These are phyloP conservation scores for Panurus biarmicus DNA, from an alignment of 2,113 vertebrate species.

Conservation along the genomic window DNA sequence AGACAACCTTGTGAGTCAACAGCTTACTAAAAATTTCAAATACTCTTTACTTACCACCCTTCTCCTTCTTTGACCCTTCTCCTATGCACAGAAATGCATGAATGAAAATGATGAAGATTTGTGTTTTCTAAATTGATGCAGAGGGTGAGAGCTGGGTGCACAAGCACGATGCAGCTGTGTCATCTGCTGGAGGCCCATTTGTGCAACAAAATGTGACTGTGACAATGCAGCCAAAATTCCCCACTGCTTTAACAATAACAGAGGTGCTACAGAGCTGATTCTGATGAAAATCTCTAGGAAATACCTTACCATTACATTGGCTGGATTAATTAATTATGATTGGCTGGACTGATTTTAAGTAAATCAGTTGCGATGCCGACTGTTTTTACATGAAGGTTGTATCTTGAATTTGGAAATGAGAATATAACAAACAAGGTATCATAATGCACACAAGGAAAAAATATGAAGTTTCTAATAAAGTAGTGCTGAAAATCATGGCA, in stretches of 20 bases:
- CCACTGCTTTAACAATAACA: neutral
- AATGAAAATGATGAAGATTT: neutral
- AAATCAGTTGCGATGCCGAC: neutral
- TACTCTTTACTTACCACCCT: neutral
- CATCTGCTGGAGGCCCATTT: neutral
- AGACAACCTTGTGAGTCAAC: neutral
- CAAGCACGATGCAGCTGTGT: neutral
- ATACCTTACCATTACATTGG: neutral
- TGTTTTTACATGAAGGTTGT: neutral
- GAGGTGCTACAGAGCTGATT: neutral
- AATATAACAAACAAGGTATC: neutral
- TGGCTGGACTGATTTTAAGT: neutral
- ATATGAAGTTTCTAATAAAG: neutral
- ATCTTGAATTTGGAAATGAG: neutral
- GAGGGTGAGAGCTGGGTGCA: neutral
- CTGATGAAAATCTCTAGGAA: neutral
- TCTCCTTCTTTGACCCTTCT: neutral
- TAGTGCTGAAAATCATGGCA: neutral
- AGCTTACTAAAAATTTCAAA: neutral
- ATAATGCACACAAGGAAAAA: neutral
- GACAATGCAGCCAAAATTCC: neutral
- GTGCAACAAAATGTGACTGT: rapidly evolving
- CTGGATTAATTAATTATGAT: neutral
- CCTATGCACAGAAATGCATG: no score
- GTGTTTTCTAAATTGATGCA: neutral